Evolutionary conservation across 2,113 vertebrate species (phyloP).

Genomic region (Dinomys branickii): DNA sequence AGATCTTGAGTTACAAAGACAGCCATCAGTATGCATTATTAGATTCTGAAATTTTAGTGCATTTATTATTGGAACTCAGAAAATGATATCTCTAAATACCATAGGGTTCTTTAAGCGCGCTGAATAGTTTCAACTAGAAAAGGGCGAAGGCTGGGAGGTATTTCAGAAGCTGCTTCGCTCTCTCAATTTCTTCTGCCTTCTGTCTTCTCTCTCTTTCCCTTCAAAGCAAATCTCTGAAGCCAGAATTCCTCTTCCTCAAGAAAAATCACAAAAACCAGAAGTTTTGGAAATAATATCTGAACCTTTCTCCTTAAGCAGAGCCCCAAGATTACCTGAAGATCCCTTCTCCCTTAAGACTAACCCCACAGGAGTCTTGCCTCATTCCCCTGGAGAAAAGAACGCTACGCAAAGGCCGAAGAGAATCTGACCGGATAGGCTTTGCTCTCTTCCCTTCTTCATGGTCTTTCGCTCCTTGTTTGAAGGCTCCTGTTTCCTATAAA

Average conservation of each 20-base stretch:
- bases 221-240: neutral
- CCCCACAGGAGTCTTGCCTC: neutral
- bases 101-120: neutral
- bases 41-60: neutral
- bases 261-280: neutral
- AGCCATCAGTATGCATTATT: neutral
- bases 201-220: neutral
- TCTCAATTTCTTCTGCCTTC: too few species aligned
- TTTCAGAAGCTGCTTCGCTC: neutral
- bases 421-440: neutral
- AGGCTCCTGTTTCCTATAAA: neutral
- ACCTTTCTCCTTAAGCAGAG: neutral
- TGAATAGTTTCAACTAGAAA: neutral
- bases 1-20: neutral
- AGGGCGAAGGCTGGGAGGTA: neutral
- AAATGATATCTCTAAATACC: neutral
- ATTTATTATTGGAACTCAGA: neutral
- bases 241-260: neutral
- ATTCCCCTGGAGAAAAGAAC: neutral
- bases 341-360: neutral
- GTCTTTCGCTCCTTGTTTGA: neutral
- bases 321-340: too few species aligned
- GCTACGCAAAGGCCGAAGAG: too few species aligned
- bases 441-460: too few species aligned
- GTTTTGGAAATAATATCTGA: too few species aligned